Evolutionary conservation across 30 jellyfish, hydroid and myxozoan genomes (phyloP), one percentile per base, ranked within the genome.

Genomic region (Aurelia sp.): DNA sequence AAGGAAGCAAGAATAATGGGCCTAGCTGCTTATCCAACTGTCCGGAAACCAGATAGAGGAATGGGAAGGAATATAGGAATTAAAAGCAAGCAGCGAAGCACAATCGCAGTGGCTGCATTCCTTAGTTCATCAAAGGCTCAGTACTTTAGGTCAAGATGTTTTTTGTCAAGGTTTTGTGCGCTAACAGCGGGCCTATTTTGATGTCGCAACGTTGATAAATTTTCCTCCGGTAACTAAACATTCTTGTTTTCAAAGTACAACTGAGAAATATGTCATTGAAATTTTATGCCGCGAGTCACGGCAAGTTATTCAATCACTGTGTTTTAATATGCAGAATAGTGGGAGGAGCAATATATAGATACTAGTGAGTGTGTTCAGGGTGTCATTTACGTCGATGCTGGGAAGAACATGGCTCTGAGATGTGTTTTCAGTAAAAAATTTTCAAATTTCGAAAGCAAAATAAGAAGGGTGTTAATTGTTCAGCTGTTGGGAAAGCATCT

Each of bases 11-110:
- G 89, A 63, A 78, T 65, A 78, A 76, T 23, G 89, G 73, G 27
- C 89, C 79, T 12, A 61, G 89, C 20, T 62, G 65, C 31, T 63
- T 64, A 78, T 78, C 79, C 79, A 48, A 64, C 68, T 72, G 78
- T 69, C 92, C 93, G 93, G 93, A 84, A 84, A 84, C 93, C 84
- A 64, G 59, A 84, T 57, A 84, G 82, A 62, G 87, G 78, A 69
- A 82, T 23, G 85, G 93, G 93, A 84, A 84, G 93, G 93, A 84
- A 84, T 63, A 16, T 44, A 70, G 92, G 93, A 58, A 84, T 72
- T 62, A 73, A 44, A 13, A 35, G 93, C 93, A 84, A 84, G 87
- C 93, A 73, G 93, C 41, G 93, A 64, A n/a, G 82, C 41, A 71
- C 82, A 84, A 84, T 84, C 83, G 12, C 19, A 22, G 59, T 51